Base-by-base conservation (phyloP, 2,113 vertebrate genomes). In the Hypanus sabinus region DNA sequence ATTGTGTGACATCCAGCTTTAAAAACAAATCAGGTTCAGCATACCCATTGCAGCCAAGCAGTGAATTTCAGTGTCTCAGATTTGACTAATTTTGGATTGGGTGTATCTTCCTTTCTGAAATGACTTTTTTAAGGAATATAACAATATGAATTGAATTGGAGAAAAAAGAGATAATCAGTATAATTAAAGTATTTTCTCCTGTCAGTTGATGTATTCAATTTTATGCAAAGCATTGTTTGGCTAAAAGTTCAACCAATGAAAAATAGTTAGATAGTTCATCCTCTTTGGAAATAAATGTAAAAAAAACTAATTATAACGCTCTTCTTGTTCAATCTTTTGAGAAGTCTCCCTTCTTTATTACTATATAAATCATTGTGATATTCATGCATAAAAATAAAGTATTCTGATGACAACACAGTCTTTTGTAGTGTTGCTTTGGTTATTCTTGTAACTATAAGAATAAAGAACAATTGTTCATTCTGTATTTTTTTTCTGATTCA, bases 301-400 rank as follows among this genome's bases (percentile, higher is more conserved):
- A 22, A 85, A 10, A 3, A 85, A 85, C 81, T 46, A 85, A 85
- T 85, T 57, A 85, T 57, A 9, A 27, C 22, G 10, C 81, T 85
- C 46, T 85, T 85, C 57, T 85, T 85, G 46, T 57, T 85, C 81
- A 85, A 57, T 85, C 38, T 57, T 9, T 85, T 85, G 38, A 20
- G 46, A 85, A 11, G 81, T 85, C 24, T 46, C 46, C 81, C 81
- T 3, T 57, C 46, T 10, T 11, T 55, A 85, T 85, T 24, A 22
- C 46, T 8, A 55, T 27, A 27, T 9, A 57, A 85, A 85, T 85
- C 81, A 57, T 46, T 6, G 27, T 85, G 22, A 9, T 85, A 57
- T 57, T 85, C 81, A 85, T 85, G 79, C 22, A 24, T 85, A 85
- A 85, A 85, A 85, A 85, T 85, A 85, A 85, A 46, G 46, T 46